Evolutionary conservation across 2,888 invertebrate genomes (phyloP), one percentile per base, ranked within the genome.

Genomic region (Allolobophora icterica): DNA sequence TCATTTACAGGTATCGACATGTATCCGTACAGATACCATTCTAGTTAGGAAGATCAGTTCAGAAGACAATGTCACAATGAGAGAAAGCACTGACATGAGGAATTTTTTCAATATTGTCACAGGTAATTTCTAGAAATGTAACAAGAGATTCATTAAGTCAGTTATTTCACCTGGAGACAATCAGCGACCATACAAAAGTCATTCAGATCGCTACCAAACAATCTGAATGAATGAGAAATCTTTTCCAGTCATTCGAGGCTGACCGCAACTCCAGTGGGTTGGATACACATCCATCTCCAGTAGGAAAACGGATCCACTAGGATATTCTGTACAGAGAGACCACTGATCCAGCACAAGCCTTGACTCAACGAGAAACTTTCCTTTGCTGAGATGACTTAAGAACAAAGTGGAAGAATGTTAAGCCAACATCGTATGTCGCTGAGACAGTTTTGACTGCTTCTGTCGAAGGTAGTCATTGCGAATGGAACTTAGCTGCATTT

Each of bases 381-480:
- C 30, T 71, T 71, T 71, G n/a, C 30, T 8, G 6, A 71, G 71
- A 71, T 6, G 71, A 71, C 30, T 11, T 71, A n/a, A 71, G 1
- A 71, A 71, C 71, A 24, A 52, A 3, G 87, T 19, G 38, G 87
- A 38, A 15, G 19, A 35, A 15, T 8, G 87, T 17, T 24, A 87
- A 8, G 38, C 35, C 87, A 87, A 35, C 35, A 87, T 35, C 87
- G 90, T 71, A 21, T 90, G 90, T 13, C 90, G 58, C 71, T 58
- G 90, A 6, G 71, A 52, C 17, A 71, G 89, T 71, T 90, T 71
- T 93, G 96, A 96, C 94, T 97, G 97, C 94, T 97, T 97, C 90
- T 97, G 96, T 89, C 97, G 97, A 93, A 98, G 96, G 95, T 98
- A 98, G 94, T 98, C 98, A 93, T 97, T 97, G 89, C 98, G 96